A percentile compares a stretch with the other conserved stretches of the same genome.
Conservation (phyloP, 2,888 invertebrate genomes). For the Psylliodes chrysocephalus region DNA sequence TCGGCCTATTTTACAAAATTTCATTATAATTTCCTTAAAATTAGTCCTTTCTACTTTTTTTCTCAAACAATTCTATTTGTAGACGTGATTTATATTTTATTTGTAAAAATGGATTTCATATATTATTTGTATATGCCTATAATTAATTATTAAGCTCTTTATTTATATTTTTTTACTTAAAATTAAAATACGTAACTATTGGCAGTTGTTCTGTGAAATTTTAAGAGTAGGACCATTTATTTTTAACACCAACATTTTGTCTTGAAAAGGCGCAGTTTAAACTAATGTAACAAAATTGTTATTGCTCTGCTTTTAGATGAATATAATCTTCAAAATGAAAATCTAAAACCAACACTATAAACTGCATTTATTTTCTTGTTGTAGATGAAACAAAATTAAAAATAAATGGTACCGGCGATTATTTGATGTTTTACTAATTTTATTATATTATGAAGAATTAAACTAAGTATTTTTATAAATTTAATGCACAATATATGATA, state of each 20-base stretch:
- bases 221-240: background rate
- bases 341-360: background rate
- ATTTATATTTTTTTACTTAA: slow-evolving; percentile 1
- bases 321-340: background rate
- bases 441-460: too few relatives aligned
- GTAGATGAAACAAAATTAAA: background rate
- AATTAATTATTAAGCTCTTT: background rate
- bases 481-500: background rate
- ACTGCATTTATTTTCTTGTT: too few relatives aligned
- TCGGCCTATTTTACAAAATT: background rate
- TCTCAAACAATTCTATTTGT: background rate
- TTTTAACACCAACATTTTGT: background rate
- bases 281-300: background rate
- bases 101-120: background rate
- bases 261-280: background rate
- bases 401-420: background rate
- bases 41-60: background rate
- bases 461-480: too few relatives aligned
- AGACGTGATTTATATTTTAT: background rate
- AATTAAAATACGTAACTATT: slow-evolving; percentile 6
- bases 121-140: background rate
- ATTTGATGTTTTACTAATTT: background rate
- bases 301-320: background rate
- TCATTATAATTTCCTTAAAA: background rate
- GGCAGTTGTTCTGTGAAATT: slow-evolving; percentile 11